Evolutionary conservation across 2,113 vertebrate species (phyloP).

Genomic region (Cinclus mexicanus): DNA sequence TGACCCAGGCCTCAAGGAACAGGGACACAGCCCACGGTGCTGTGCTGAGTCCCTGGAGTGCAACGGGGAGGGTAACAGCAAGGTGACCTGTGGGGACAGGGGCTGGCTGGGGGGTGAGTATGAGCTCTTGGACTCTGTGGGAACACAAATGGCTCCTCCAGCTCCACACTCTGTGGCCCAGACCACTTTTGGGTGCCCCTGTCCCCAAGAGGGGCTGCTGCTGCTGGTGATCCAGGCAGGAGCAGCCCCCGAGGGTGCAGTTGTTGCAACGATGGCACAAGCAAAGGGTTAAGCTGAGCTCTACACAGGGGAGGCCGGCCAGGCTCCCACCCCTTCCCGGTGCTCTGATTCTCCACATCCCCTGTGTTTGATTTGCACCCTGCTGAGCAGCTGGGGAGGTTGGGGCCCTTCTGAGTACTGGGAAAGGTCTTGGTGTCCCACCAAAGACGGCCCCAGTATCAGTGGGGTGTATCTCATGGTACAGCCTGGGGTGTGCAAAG

Average conservation of each 20-base stretch:
- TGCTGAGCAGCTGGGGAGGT: neutral
- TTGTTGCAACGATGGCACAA: accelerated
- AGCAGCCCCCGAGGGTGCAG: neutral
- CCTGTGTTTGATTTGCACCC: conserved; percentile 25
- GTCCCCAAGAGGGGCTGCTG: neutral
- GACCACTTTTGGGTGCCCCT: neutral
- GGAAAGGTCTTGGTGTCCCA: neutral
- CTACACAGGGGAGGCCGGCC: neutral
- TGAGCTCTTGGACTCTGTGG: neutral
- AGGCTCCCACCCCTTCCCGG: neutral
- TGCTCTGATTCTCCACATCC: neutral
- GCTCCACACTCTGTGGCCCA: neutral
- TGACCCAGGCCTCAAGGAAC: accelerated
- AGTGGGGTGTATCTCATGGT: accelerated
- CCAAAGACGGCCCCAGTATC: accelerated
- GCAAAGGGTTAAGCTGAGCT: conserved; percentile 15
- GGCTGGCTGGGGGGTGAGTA: neutral
- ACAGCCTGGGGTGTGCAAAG: neutral
- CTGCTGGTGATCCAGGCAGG: accelerated
- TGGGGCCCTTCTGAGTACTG: neutral
- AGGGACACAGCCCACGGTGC: neutral
- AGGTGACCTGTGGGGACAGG: neutral
- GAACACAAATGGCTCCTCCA: neutral
- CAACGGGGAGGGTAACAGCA: neutral
- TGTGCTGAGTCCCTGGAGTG: neutral